Evolutionary conservation across 2,888 invertebrate species (phyloP), one percentile per base, ranked within the genome.

Genomic region (Anaspis maculata): DNA sequence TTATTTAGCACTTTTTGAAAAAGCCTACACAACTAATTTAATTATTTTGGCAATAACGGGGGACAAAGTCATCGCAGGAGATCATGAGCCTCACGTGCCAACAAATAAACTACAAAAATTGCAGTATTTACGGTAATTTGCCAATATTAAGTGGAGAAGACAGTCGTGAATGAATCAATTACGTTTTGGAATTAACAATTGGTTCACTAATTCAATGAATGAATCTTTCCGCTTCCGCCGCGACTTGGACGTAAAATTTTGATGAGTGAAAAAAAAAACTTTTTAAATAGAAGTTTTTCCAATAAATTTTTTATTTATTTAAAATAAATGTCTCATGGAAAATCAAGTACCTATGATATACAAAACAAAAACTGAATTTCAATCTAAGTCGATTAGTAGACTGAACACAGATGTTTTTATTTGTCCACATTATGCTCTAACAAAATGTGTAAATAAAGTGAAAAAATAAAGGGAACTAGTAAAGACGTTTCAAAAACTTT

Each of bases 401-500:
- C n/a, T n/a, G n/a, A n/a, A n/a, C n/a, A n/a, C n/a, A n/a, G n/a
- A n/a, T n/a, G n/a, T n/a, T n/a, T n/a, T n/a, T n/a, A n/a, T n/a
- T n/a, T n/a, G n/a, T n/a, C n/a, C n/a, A n/a, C n/a, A n/a, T n/a
- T 10, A 5, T 5, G 7, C 25, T 5, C 11, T 25, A 9, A 25
- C 5, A 11, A 10, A 9, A 9, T 19, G 6, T 19, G 21, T 19
- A 19, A 19, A 7, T 19, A 7, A 9, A 9, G 6, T 9, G 21
- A 19, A 19, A 6, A 19, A 19, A 9, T 7, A 19, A n/a, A n/a
- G n/a, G n/a, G n/a, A n/a, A n/a, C n/a, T n/a, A 34, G 14, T 29
- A 54, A 12, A 59, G 48, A 19, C 57, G 50, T 35, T 59, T 61
- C 27, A 69, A 56, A 47, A 66, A 69, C 15, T 57, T 62, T 23